Base-by-base conservation (phyloP, 2,797 vertebrate genomes). In the Typhlichthys eigenmanni region DNA sequence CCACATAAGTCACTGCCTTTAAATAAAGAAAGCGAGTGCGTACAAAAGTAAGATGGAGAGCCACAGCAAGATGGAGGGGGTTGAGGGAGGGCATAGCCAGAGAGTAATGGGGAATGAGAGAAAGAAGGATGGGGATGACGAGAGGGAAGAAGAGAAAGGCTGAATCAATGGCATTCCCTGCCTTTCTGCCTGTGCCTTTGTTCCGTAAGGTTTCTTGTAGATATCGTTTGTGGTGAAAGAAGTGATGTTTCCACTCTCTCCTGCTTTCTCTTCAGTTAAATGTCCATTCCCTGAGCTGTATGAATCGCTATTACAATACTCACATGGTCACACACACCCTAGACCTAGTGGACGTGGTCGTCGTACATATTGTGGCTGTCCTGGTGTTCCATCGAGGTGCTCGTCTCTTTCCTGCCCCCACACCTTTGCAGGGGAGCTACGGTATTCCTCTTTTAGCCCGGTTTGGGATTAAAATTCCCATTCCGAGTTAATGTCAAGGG, bases 1-100 rank as follows among this genome's bases (percentile, higher is more conserved):
- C 74, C 74, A 79, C 78, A 78, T 56, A 80, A 78, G 72, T 82
- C 79, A 68, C 68, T 74, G 73, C 71, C 69, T 69, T 86, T 81
- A 82, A 66, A 71, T 68, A 56, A 75, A 75, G 58, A 68, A 68
- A 75, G 10, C 60, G 24, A 51, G 64, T 29, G 52, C 14, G 46
- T 5, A 49, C 3, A 50, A 47, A 12, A 58, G 13, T n/a, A 12
- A 56, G 29, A 38, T 5, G 12, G 54, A 55, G 1, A 58, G 17
- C 5, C 2, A 58, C 5, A 48, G 10, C 12, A 9, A 49, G 17
- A 47, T 17, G 47, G 32, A 54, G 49, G 34, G 16, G 5, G 6
- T 14, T 19, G 19, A 47, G 43, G 43, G 4, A 45, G 13, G 7
- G 14, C 8, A 4, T 12, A 52, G 43, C 2, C 17, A 53, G 19